Evolutionary conservation across 2,113 vertebrate species (phyloP), one percentile per base, ranked within the genome.

Genomic region (Dendrocopos noguchii): DNA sequence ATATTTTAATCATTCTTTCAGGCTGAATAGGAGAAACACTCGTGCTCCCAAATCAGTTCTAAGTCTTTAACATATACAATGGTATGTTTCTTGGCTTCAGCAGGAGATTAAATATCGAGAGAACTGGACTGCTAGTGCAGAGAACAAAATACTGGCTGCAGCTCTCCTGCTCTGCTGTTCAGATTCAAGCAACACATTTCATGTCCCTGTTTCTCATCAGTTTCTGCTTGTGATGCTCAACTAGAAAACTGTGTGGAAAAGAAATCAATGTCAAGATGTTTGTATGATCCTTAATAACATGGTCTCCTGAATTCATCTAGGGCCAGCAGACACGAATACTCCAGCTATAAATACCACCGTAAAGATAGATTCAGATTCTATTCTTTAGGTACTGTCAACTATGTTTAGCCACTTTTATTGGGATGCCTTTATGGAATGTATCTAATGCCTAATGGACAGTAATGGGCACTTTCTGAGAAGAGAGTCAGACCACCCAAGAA

Each of bases 31-130:
- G 12, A 42, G 5, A n/a, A 68, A 3, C 12, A 50, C 17, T 8
- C 3, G 24, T 65, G 20, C 0, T 66, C 15, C 11, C 8, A 12
- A 68, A 66, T 39, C 0, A 1, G 21, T 34, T 90, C 42, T n/a
- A 1, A 55, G 55, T 80, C 53, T 61, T 24, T 39, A 11, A 25
- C 17, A 53, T 4, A 17, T 18, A 27, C 0, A 0, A 1, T 0
- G 42, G 1, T 16, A 20, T 9, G 3, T 31, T 74, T 20, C 16
- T 61, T 60, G 9, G 5, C 21, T 85, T 7, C 16, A 73, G 6
- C 4, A 63, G 39, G 15, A 4, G 76, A 14, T 4, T 39, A 46
- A 92, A 70, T 2, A 2, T 24, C 4, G 3, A 52, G 6, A 11
- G 10, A 83, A 50, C 7, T 29, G 36, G 9, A 71, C 19, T 18